Base-by-base conservation (phyloP, 2,113 vertebrate species). In the Caranx melampygus region DNA sequence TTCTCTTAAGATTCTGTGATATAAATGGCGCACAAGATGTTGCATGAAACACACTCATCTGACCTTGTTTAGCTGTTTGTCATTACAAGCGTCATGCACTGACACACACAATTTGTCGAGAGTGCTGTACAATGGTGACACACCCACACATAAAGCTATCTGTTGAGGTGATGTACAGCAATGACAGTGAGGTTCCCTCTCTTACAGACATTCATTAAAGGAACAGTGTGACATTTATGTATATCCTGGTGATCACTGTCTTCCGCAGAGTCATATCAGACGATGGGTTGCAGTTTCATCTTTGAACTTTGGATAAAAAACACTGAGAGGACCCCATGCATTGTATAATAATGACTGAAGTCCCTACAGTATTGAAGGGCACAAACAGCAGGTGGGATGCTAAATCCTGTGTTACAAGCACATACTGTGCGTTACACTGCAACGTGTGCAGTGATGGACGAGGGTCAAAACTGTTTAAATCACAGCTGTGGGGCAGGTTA, bases 161-260 rank as follows among this genome's bases (percentile, higher is more conserved):
- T 81, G 76, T 83, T 89, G 87, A 91, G 87, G 89, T 88, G 89
- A 85, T 89, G 84, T 64, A 89, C 86, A 92, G 88, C 73, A 26
- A 62, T 82, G 79, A 92, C 86, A 84, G 80, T 87, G 79, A 79
- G n/a, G 60, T 72, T 81, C 62, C 34, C 11, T 64, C 47, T 80
- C 70, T 35, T 40, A 6, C 79, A 7, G 71, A 84, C 82, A 79
- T 72, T 70, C 76, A 55, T 63, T 73, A 70, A 73, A 75, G 34
- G 63, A 90, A 78, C 84, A 85, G 79, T 75, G 34, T 3, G 26
- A 70, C 80, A 58, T 70, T 62, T 76, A 2, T 9, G 15, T 44
- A 31, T 80, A 57, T 73, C 31, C 3, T 72, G 51, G 31, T 51
- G 44, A 33, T 75, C 31, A 13, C 1, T 21, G 35, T 80, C 72